Base-by-base conservation (phyloP, 92 coral and sea anemone species). In the Palythoa heliodiscus region DNA sequence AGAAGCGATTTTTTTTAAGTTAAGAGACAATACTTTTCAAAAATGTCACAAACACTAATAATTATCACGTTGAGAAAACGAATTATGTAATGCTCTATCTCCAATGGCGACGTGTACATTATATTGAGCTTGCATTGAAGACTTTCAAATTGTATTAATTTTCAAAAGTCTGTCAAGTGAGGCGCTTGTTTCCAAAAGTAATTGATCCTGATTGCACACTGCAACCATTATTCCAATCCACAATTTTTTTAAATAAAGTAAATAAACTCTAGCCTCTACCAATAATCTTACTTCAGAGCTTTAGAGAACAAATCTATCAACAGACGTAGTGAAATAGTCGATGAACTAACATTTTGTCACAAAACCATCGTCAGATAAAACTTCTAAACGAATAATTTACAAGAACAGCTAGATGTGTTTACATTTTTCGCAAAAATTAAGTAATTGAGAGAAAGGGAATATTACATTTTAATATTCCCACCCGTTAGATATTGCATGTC, bases 51-150 rank as follows among this genome's bases (percentile, higher is more conserved):
- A 2, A 11, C 47, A 69, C 47, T 29, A 29, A 29, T 29, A 1
- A 29, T 1, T 69, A 69, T 29, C 73, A 69, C 9, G 35, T 24
- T 25, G 4, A 69, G 70, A 64, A 43, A 43, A 43, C 50, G 35
- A 69, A 37, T 69, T 37, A 69, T 69, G 73, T 69, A 69, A 69
- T n/a, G 73, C 48, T 5, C 7, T 14, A 25, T 69, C 73, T 69
- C 73, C 73, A 69, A 69, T 69, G 47, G 73, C 73, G 73, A 69
- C 73, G 73, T 69, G 35, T 69, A 69, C 11, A 12, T 69, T 69
- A 69, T 69, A 69, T 69, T 69, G 73, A 25, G 19, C 71, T 67
- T n/a, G 14, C 71, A 67, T 10, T 69, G 15, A 2, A 12, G 3
- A 2, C 14, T 69, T 37, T 29, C 1, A 29, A 29, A 29, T 29